Percentiles rank a stretch among this genome's conserved stretches.
Conservation (phyloP, 1,140 invertebrate species). For the Chionoecetes opilio region DNA sequence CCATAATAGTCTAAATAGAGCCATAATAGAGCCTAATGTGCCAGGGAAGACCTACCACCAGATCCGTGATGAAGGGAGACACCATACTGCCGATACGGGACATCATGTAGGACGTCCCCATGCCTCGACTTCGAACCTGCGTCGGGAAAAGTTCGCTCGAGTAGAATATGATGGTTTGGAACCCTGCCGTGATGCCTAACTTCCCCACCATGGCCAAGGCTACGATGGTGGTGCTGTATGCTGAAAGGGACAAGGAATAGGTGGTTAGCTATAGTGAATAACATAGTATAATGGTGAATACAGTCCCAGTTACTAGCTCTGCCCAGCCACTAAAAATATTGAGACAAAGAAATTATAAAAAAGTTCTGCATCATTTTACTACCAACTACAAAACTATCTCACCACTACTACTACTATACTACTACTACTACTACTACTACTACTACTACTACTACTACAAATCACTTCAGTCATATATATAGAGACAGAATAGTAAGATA, state of each 20-base stretch:
- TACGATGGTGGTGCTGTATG: conserved; percentile 82
- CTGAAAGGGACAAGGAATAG: not conserved
- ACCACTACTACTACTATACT: no score
- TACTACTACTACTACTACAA: no score
- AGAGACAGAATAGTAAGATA: no score
- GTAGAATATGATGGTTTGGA: conserved; percentile 94
- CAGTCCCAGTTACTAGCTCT: no score
- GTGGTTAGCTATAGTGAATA: not conserved
- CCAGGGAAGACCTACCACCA: conserved; percentile 76
- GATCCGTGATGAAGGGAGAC: conserved; percentile 69
- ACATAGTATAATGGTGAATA: not conserved
- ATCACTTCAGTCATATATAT: no score
- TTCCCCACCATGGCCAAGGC: conserved; percentile 90
- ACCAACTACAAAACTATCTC: no score
- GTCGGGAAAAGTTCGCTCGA: conserved; percentile 93
- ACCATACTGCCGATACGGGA: conserved; percentile 77
- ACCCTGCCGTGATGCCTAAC: conserved; percentile 93
- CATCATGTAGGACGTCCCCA: conserved; percentile 76
- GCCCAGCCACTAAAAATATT: no score
- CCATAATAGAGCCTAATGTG: no score
- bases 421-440: no score
- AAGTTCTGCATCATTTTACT: no score
- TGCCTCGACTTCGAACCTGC: conserved; percentile 83
- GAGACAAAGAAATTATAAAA: no score
- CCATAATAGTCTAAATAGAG: no score